Base-by-base conservation (phyloP, 2,888 invertebrate species). In the Caenorhabditis wallacei region DNA sequence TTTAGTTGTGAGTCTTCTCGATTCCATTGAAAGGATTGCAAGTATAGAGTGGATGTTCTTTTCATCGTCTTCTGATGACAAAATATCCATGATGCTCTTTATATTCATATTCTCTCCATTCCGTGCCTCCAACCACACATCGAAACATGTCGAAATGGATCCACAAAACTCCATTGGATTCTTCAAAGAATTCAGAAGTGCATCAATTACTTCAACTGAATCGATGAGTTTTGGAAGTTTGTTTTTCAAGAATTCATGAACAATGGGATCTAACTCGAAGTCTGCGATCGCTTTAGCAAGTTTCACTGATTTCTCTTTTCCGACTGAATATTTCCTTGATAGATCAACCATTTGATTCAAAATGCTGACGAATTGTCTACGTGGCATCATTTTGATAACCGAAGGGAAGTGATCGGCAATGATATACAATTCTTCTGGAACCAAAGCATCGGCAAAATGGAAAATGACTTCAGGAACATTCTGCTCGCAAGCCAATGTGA, bases 401-500 rank as follows among this genome's bases (percentile, higher is more conserved):
- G 59, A 1, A 13, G 16, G 8, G 0, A 76, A 16, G 16, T 76
- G 48, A 1, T 76, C 68, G 13, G 69, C 37, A 43, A 76, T 13
- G 1, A 69, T 30, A 1, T 37, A 16, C 0, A 40, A 11, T 20
- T 66, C 61, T n/a, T 53, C 3, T 0, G n/a, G 8, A 16, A 43
- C 37, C 20, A 69, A n/a, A 13, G 40, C 30, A 43, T 8, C 22
- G 4, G 57, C 40, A 5, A 46, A 59, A 18, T 48, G 13, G 56
- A 56, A 80, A 1, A 80, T 0, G 11, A 80, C 61, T 11, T 74
- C 69, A 7, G 68, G n/a, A 7, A 75, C 40, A 11, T 48, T 48
- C 40, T 82, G 76, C 20, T 82, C 76, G 24, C 76, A 82, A n/a
- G 72, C 68, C 43, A 82, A 68, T n/a, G 18, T 64, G 10, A 80